Percentiles rank a stretch among this genome's conserved stretches.
phyloP scores from a whole-genome alignment of 2,888 invertebrate species.

The Cheilosia soror region DNA sequence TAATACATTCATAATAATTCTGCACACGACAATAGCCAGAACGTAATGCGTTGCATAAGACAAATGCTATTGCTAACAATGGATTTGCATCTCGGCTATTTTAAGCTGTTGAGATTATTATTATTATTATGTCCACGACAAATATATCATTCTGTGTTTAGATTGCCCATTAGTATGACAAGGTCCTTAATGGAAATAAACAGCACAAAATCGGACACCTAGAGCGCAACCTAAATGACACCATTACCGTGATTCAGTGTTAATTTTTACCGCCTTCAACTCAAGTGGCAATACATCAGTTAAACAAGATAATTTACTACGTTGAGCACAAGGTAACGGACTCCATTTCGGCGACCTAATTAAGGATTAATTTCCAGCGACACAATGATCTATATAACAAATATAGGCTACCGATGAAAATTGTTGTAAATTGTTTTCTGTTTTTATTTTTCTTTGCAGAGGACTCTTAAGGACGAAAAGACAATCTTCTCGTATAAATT shows the following conservation, averaged over 20 bases:
- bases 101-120: background rate
- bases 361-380: constrained; percentile 53
- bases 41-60: too few relatives aligned
- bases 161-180: constrained; percentile 15
- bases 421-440: constrained; percentile 44
- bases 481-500: constrained; percentile 53
- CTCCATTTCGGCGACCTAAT: constrained; percentile 58
- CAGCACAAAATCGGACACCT: constrained; percentile 7
- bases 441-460: constrained; percentile 25
- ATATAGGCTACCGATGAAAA: constrained; percentile 18
- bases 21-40: too few relatives aligned
- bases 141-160: constrained; percentile 31
- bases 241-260: constrained; percentile 67
- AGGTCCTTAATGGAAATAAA: background rate
- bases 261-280: constrained; percentile 50
- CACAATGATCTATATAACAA: constrained; percentile 33
- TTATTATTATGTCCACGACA: background rate
- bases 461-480: constrained; percentile 11
- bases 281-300: constrained; percentile 58
- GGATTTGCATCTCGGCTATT: background rate
- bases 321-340: background rate
- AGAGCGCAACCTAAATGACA: constrained; percentile 21
- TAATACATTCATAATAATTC: too few relatives aligned
- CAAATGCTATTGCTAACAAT: too few relatives aligned
- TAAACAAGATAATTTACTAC: constrained; percentile 38